Base-by-base conservation (phyloP, 2,113 vertebrate species). In the Progne subis region DNA sequence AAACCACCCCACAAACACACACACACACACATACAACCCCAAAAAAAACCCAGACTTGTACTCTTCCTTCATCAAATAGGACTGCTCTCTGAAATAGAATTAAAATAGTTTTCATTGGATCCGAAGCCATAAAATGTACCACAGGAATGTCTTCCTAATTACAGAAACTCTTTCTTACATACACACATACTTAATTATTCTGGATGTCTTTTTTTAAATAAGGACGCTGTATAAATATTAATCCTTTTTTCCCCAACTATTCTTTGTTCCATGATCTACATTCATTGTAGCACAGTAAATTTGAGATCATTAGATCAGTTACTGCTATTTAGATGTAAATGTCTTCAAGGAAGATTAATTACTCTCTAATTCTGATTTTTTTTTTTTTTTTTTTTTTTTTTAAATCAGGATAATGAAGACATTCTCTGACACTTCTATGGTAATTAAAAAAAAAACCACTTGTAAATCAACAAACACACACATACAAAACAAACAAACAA, bases 241-340 rank as follows among this genome's bases (percentile, higher is more conserved):
- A 94, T 89, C 21, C 41, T 86, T 95, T 68, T 39, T 21, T 19
- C 5, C 2, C 26, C 47, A 72, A 83, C 44, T 80, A 47, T 34
- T 77, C 65, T 96, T 94, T 82, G 55, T 95, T 96, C 41, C 41
- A n/a, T 6, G 2, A 90, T 96, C 76, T 92, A 86, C 19, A 88
- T 82, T 93, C 74, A 87, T 60, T 65, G 70, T 75, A 87, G 67
- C 86, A 82, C 67, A 46, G 25, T 78, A 79, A 87, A 75, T 94
- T 86, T 94, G 71, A 85, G 84, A 95, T 96, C 92, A 96, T 92
- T 95, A 95, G 88, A 96, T 96, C 76, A 94, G 67, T 94, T 95
- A 78, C 80, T 88, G 61, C 86, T 94, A 90, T 97, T 97, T 94
- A 95, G 88, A 96, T 95, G 93, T 92, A 97, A 95, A 97, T 96